Base-by-base conservation (phyloP, 2,888 invertebrate species). In the Lypha dubia region DNA sequence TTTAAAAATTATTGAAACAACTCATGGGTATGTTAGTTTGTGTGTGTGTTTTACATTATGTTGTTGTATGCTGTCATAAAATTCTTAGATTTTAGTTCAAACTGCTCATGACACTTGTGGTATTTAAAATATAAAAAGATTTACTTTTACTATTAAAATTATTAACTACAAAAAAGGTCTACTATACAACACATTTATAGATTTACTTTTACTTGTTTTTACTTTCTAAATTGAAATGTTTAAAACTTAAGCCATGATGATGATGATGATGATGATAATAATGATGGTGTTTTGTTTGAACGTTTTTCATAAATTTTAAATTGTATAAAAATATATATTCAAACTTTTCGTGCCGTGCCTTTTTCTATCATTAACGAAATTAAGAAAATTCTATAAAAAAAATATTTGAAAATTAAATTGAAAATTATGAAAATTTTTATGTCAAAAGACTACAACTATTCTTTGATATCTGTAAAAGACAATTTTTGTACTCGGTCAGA, bases 141-240 rank as follows among this genome's bases (percentile, higher is more conserved):
- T 67, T 68, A 77, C 83, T 83, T 77, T 83, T 73, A 77, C 74
- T 82, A n/a, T n/a, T n/a, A n/a, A n/a, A n/a, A n/a, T n/a, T n/a
- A n/a, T n/a, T n/a, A n/a, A n/a, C n/a, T n/a, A n/a, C n/a, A n/a
- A n/a, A n/a, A n/a, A n/a, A n/a, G n/a, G n/a, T n/a, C n/a, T n/a
- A n/a, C n/a, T n/a, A n/a, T n/a, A n/a, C n/a, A n/a, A n/a, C n/a
- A n/a, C n/a, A n/a, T n/a, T n/a, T n/a, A n/a, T n/a, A 46, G 28
- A 67, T 83, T 67, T 68, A 77, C 83, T 83, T 77, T 83, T 73
- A 77, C 74, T 82, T 79, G 63, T 58, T 79, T 82, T 82, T 70
- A 81, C 74, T 81, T 84, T 77, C 81, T 85, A 82, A 71, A 84
- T 65, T 84, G 80, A 67, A 84, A 80, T 80, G 65, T 74, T 53